Evolutionary conservation across 1,140 invertebrate genomes (phyloP), one percentile per base, ranked within the genome.

Genomic region (Panulirus ornatus): DNA sequence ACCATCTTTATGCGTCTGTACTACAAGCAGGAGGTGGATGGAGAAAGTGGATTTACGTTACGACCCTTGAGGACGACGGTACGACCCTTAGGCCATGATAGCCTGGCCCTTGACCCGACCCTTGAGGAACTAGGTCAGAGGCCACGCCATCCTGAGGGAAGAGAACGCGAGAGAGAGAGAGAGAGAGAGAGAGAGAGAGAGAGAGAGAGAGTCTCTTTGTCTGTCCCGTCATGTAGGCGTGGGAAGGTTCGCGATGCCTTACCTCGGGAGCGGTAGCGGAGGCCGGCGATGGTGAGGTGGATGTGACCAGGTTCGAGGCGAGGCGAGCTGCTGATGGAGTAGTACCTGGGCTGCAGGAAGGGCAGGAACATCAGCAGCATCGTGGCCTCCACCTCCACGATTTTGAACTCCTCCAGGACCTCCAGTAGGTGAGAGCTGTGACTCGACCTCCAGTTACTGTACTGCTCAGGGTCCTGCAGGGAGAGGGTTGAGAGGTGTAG

Each of bases 401-500:
- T 98, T 16, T 96, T 96, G 93, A 99, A 99, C 94, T 98, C 96
- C 92, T 97, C 95, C 22, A 99, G 94, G 5, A 98, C 97, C 94
- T 99, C 97, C 0, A 97, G 93, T 9, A 99, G 93, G 93, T 98
- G 97, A 0, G 98, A 98, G 93, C 96, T 96, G 30, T 96, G 95
- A 94, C 96, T 97, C 92, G 98, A 97, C 92, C 97, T 96, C 98
- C 98, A 99, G 93, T 98, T 97, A 94, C 99, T 98, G 93, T 99
- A 99, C 1, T 96, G 96, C 6, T 96, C 95, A 0, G 97, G 96
- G 93, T 99, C 97, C 97, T 98, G 91, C 16, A 92, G 88, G 87
- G 51, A 81, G 79, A 92, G 85, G 92, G 84, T 90, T 91, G 16
- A 40, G 19, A n/a, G 16, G 16, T 11, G 44, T 11, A 11, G 16